A percentile compares a stretch with the other conserved stretches of the same genome.
Evolutionary conservation across 1,140 invertebrate genomes (phyloP).

Genomic region (Leucophenga varia): DNA sequence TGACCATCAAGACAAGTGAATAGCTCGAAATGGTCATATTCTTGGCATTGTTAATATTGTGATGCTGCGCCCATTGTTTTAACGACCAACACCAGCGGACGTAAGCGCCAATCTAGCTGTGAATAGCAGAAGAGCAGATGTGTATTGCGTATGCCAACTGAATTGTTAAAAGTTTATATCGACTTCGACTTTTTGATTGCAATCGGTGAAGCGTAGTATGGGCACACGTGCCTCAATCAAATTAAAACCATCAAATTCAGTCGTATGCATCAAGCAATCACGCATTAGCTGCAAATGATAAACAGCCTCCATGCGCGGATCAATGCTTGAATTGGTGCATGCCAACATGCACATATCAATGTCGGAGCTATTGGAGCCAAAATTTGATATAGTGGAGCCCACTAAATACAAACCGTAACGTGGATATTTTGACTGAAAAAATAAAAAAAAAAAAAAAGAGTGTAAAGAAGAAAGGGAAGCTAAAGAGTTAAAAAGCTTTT

Average conservation of each 20-base stretch:
- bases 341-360: slow-evolving; percentile 95
- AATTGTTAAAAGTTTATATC: slow-evolving; percentile 97
- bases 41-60: slow-evolving; percentile 95
- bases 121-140: slow-evolving; percentile 91
- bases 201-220: slow-evolving; percentile 85
- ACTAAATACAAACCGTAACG: slow-evolving; percentile 87
- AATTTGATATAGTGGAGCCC: slow-evolving; percentile 94
- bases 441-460: too few relatives aligned
- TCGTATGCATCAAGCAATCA: slow-evolving; percentile 31
- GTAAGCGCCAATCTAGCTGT: slow-evolving; percentile 88
- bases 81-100: slow-evolving; percentile 84
- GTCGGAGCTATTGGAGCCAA: slow-evolving; percentile 88
- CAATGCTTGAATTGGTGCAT: slow-evolving; percentile 61
- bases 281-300: slow-evolving; percentile 41
- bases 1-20: slow-evolving; percentile 92
- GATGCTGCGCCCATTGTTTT: slow-evolving; percentile 94
- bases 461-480: too few relatives aligned
- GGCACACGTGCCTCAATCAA: slow-evolving; percentile 94
- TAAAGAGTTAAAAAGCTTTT: too few relatives aligned
- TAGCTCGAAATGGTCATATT: slow-evolving; percentile 95
- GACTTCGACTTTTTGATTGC: slow-evolving; percentile 75
- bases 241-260: slow-evolving; percentile 67
- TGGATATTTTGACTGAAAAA: slow-evolving; percentile 71
- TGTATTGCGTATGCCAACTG: slow-evolving; percentile 94
- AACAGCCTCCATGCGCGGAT: slow-evolving; percentile 48